Evolutionary conservation across 2,888 invertebrate species (phyloP), one percentile per base, ranked within the genome.

Genomic region (Ornithoptera alexandrae): DNA sequence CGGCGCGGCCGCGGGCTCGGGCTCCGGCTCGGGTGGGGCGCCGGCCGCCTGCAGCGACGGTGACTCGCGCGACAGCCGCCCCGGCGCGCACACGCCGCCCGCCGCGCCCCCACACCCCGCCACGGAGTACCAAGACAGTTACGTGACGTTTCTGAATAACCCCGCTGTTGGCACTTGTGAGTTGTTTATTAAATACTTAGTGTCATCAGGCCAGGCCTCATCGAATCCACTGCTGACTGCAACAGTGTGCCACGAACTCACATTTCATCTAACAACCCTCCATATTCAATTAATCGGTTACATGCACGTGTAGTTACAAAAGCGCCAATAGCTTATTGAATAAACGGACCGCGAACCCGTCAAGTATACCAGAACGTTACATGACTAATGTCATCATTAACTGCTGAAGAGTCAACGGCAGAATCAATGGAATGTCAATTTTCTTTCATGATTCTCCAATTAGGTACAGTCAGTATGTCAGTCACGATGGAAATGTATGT

Each of bases 141-240:
- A 94, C 85, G 94, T 94, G 85, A 94, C 94, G 78, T 94, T 94
- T 89, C 93, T 94, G 86, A 94, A 94, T 88, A 94, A 94, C 83
- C 93, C 93, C 73, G 93, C 80, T 68, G 84, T 76, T 72, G 87
- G 83, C 77, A 79, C 86, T 72, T 84, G 87, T 92, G 71, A 77
- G 80, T 77, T 73, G 56, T 62, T 72, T 70, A 20, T 71, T 72
- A 59, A 22, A 64, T 66, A 57, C 61, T 71, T 57, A 57, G 57
- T 20, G 57, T 57, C 57, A 57, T 10, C 57, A 18, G 18, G 20
- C 8, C 57, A 57, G 3, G 57, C 57, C 8, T 57, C 18, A 20
- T 1, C 6, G 4, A 2, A 10, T 57, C 57, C 57, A 50, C 50
- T 50, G 50, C 50, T 39, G 50, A 17, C 50, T 18, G 15, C 50